These are phyloP conservation scores for Himalopsyche tibetana DNA, from an alignment of 2,888 invertebrate genomes.

Conservation along the genomic window DNA sequence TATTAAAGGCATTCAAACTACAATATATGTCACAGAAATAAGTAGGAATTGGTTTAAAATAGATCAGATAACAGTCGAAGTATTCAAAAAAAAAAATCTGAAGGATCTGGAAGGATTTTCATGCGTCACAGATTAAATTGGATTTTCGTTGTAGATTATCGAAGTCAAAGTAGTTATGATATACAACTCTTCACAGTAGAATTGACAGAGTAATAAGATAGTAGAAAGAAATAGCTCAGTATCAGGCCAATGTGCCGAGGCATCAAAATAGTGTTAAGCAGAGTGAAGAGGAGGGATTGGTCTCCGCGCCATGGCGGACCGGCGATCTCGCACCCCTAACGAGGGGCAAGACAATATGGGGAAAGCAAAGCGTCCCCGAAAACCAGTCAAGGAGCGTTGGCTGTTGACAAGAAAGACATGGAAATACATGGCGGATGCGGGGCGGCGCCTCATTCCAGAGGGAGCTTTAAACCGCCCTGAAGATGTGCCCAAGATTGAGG, in stretches of 20 bases:
- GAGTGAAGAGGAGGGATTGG: conserved; percentile 52
- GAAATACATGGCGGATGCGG: conserved; percentile 95
- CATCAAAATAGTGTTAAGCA: conserved; percentile 33
- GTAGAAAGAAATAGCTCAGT: not conserved
- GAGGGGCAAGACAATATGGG: conserved; percentile 76
- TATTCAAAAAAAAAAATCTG: not conserved
- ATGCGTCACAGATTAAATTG: not conserved
- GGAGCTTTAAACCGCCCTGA: conserved; percentile 84
- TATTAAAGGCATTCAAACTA: not conserved
- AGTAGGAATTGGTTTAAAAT: not conserved
- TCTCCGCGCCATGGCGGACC: conserved; percentile 61
- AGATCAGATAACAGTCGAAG: not conserved
- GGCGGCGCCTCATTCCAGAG: conserved; percentile 90
- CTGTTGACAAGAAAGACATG: conserved; percentile 91
- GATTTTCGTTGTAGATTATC: not conserved
- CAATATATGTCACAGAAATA: not conserved
- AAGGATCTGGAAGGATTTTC: too few species aligned
- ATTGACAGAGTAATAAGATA: conserved; percentile 3
- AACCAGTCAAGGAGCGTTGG: conserved; percentile 87
- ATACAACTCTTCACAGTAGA: not conserved
- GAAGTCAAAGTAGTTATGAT: too few species aligned
- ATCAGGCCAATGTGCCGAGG: conserved; percentile 57
- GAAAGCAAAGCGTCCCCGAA: conserved; percentile 78
- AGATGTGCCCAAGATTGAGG: conserved; percentile 88
- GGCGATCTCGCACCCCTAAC: conserved; percentile 68